Percentiles rank a stretch among this genome's conserved stretches.
Conservation (phyloP, 2,797 vertebrate genomes). For the Zalophus californianus region DNA sequence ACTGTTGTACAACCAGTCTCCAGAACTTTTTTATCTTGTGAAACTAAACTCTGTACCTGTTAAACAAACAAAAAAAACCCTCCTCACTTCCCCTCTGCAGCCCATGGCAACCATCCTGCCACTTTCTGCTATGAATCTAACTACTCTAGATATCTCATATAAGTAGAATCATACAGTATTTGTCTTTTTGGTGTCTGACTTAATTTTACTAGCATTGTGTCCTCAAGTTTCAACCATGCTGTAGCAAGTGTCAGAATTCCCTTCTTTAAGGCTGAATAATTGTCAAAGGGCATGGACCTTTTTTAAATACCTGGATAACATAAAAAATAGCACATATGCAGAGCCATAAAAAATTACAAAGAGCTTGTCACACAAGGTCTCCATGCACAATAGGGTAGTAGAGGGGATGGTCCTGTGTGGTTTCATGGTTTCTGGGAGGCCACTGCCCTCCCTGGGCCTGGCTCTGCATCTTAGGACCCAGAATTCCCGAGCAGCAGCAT, state of each 20-base stretch:
- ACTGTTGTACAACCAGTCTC: not conserved
- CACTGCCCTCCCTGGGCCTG: not conserved
- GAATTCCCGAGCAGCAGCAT: not conserved
- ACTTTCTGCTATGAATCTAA: not conserved
- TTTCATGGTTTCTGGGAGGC: not conserved
- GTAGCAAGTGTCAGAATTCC: not conserved
- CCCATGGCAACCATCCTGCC: not conserved
- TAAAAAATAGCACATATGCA: not conserved
- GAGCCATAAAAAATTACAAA: not conserved
- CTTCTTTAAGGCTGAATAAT: not conserved
- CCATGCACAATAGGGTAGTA: not conserved
- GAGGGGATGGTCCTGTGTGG: not conserved
- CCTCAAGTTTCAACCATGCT: not conserved
- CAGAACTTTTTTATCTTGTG: conserved; percentile 3
- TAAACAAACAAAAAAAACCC: not conserved
- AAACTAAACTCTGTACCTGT: not conserved
- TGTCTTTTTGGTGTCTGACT: not conserved
- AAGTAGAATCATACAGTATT: not conserved
- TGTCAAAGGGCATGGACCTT: not conserved
- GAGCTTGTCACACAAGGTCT: not conserved
- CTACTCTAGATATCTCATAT: not conserved
- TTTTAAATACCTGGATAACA: not conserved
- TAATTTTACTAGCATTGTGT: not conserved
- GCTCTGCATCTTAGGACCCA: not conserved
- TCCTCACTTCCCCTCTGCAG: not conserved